Evolutionary conservation across 2,888 invertebrate genomes (phyloP).

Genomic region (Lordiphosa fenestrarum): DNA sequence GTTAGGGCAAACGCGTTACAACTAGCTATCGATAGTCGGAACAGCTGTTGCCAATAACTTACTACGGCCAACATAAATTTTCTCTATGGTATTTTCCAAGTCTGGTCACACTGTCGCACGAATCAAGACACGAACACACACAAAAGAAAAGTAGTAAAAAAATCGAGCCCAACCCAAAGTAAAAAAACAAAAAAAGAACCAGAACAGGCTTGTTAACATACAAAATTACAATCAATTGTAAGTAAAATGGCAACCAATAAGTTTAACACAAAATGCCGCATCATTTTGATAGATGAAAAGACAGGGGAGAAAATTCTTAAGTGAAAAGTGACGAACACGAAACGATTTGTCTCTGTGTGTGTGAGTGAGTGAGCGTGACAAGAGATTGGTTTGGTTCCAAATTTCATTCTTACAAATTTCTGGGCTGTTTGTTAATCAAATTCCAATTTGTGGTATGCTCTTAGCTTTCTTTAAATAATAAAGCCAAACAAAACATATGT

Average conservation of each 20-base stretch:
- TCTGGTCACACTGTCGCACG: too few relatives aligned
- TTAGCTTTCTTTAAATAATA: slow-evolving; percentile 38
- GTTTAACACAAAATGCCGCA: slow-evolving; percentile 8
- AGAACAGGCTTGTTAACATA: slow-evolving; percentile 51
- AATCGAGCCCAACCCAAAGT: slow-evolving; percentile 66
- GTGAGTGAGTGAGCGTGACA: slow-evolving; percentile 35
- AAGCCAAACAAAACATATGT: slow-evolving; percentile 7
- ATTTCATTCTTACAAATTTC: slow-evolving; percentile 32
- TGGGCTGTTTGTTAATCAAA: background rate
- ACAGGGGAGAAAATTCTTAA: slow-evolving; percentile 70
- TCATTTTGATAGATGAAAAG: slow-evolving; percentile 12
- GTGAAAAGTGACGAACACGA: slow-evolving; percentile 69
- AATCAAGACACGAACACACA: slow-evolving; percentile 40
- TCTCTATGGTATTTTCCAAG: too few relatives aligned
- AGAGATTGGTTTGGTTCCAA: slow-evolving; percentile 37
- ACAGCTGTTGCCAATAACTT: too few relatives aligned
- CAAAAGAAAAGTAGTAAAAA: slow-evolving; percentile 62
- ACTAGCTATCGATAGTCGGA: too few relatives aligned
- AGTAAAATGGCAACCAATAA: slow-evolving; percentile 42
- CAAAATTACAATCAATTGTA: slow-evolving; percentile 48
- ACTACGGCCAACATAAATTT: too few relatives aligned
- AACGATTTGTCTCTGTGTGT: slow-evolving; percentile 42
- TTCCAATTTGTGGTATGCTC: slow-evolving; percentile 1
- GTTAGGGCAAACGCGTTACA: too few relatives aligned
- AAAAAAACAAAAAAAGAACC: slow-evolving; percentile 60